Evolutionary conservation across 2,888 invertebrate genomes (phyloP).

Genomic region (Abrostola tripartita): DNA sequence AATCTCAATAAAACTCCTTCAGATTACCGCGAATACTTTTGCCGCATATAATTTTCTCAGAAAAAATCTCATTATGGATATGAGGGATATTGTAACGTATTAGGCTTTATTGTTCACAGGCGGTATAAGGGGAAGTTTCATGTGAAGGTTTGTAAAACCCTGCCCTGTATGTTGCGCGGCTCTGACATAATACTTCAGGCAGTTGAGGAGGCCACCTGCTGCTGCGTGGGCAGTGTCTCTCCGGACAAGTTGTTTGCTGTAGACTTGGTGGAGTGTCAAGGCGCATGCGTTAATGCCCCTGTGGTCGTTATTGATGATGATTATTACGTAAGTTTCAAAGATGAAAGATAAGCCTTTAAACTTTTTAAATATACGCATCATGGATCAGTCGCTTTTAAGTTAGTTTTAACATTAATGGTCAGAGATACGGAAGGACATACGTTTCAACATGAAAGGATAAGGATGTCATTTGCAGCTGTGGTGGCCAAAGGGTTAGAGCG

Average conservation of each 20-base stretch:
- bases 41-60: background rate
- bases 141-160: conserved; percentile 78
- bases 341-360: no score
- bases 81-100: background rate
- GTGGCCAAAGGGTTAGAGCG: background rate
- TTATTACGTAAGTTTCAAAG: conserved; percentile 72
- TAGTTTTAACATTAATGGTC: no score
- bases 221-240: conserved; percentile 71
- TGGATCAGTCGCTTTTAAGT: no score
- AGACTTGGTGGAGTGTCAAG: conserved; percentile 78
- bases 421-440: no score
- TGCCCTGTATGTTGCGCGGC: conserved; percentile 82
- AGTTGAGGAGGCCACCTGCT: conserved; percentile 72
- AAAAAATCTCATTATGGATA: background rate
- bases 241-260: conserved; percentile 76
- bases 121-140: conserved; percentile 75
- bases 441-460: no score
- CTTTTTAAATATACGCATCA: no score
- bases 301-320: conserved; percentile 79
- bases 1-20: no score
- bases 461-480: background rate
- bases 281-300: conserved; percentile 82
- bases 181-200: conserved; percentile 71
- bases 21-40: background rate
- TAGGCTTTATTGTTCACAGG: conserved; percentile 57